Evolutionary conservation across 23 tunicate species (phyloP).

Genomic region (Corella eumyota): DNA sequence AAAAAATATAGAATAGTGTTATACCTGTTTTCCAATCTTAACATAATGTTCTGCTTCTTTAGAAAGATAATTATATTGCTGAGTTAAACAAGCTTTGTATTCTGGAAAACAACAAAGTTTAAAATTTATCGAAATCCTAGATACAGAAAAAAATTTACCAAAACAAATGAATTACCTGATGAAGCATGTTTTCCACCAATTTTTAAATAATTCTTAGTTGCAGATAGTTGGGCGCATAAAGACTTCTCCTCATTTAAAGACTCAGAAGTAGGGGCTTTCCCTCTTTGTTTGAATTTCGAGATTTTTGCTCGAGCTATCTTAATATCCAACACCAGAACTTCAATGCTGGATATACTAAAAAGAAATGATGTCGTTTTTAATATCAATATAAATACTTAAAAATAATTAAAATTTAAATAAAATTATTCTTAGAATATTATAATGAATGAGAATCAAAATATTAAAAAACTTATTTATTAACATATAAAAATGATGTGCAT

Average conservation of each 20-base stretch:
- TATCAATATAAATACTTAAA: neutral
- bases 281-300: constrained; percentile 24
- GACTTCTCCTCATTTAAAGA: constrained; percentile 17
- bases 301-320: constrained; percentile 63
- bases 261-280: constrained; percentile 20
- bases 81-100: constrained; percentile 34
- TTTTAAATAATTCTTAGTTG: constrained; percentile 45
- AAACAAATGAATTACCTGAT: constrained; percentile 15
- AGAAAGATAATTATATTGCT: constrained; percentile 33
- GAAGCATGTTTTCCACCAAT: constrained; percentile 55
- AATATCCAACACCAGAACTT: constrained; percentile 48
- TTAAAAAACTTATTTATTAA: no score
- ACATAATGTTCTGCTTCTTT: constrained; percentile 52
- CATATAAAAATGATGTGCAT: no score
- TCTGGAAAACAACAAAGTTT: constrained; percentile 14
- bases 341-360: constrained; percentile 60
- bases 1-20: no score
- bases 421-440: no score
- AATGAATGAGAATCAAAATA: no score
- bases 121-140: neutral
- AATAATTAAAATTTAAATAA: neutral
- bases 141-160: neutral
- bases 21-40: constrained; percentile 58
- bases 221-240: constrained; percentile 22
- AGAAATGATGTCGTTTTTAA: neutral